Percentiles rank a stretch among this genome's conserved stretches.
Conservation (phyloP, 2,888 invertebrate genomes). For the Nomada ruficornis region DNA sequence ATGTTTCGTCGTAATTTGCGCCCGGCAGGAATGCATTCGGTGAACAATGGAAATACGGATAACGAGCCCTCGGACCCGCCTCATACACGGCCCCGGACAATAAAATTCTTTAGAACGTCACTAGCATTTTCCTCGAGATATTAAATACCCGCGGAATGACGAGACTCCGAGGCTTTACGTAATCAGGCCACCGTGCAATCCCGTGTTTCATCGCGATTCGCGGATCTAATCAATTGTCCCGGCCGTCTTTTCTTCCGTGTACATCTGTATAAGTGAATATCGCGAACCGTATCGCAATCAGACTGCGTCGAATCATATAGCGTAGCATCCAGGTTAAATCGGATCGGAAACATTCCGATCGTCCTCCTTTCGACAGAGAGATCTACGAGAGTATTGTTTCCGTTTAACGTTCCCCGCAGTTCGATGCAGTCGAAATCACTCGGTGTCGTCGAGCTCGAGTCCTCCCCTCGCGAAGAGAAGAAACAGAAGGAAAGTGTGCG, state of each 20-base stretch:
- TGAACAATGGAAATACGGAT: conserved; percentile 52
- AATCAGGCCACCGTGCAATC: conserved; percentile 51
- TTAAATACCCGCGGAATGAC: conserved; percentile 49
- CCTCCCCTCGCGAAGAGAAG: background rate
- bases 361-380: too few relatives aligned
- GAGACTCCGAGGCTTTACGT: conserved; percentile 38
- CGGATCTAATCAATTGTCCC: conserved; percentile 36
- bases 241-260: background rate
- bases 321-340: too few relatives aligned
- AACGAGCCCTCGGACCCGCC: conserved; percentile 62
- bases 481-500: background rate
- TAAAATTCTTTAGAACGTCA: conserved; percentile 62
- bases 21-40: conserved; percentile 55
- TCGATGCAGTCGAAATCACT: conserved; percentile 20
- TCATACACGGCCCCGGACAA: conserved; percentile 48
- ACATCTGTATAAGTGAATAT: background rate
- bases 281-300: background rate
- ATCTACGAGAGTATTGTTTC: too few relatives aligned
- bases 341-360: too few relatives aligned
- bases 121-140: conserved; percentile 62
- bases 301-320: too few relatives aligned
- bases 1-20: conserved; percentile 63
- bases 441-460: background rate
- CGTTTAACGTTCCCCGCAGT: background rate
- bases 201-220: background rate